Evolutionary conservation across 2,797 vertebrate species (phyloP).

Genomic region (Austrolebias charrua): DNA sequence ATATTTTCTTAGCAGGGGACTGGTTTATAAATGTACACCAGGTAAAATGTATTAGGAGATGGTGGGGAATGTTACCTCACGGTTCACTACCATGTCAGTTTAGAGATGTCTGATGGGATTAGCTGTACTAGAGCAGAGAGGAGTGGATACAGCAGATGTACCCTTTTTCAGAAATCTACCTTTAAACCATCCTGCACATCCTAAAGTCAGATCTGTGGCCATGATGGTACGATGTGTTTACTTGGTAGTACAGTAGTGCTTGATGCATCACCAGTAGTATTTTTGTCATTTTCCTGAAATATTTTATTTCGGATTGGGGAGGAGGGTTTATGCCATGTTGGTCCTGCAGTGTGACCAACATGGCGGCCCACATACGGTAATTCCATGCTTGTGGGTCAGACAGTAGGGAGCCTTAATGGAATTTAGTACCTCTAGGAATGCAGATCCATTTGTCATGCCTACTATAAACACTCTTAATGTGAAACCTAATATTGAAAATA

Average conservation of each 20-base stretch:
- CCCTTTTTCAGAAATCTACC: constrained; percentile 36
- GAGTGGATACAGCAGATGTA: constrained; percentile 27
- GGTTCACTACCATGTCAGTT: constrained; percentile 64
- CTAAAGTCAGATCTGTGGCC: constrained; percentile 40
- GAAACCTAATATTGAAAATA: constrained; percentile 5
- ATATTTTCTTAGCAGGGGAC: constrained; percentile 63
- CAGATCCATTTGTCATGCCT: constrained; percentile 55
- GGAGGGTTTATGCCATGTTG: constrained; percentile 15
- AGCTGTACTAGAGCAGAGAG: constrained; percentile 50
- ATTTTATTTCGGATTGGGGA: constrained; percentile 47
- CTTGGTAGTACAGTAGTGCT: constrained; percentile 18
- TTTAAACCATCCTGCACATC: constrained; percentile 53
- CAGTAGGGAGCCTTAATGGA: constrained; percentile 60
- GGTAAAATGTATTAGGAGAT: constrained; percentile 49
- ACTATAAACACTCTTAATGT: constrained; percentile 29
- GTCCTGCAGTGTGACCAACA: constrained; percentile 34
- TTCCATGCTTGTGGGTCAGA: constrained; percentile 53
- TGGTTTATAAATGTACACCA: constrained; percentile 41
- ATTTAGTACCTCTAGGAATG: constrained; percentile 65
- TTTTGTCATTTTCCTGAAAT: constrained; percentile 60
- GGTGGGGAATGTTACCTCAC: constrained; percentile 64
- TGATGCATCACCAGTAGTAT: constrained; percentile 34
- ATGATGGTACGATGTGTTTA: constrained; percentile 50
- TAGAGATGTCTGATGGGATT: constrained; percentile 64
- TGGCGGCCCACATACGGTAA: constrained; percentile 47